Percentiles rank a stretch among this genome's conserved stretches.
phyloP scores from a whole-genome alignment of 2,113 vertebrate species.

The Phrynocephalus versicolor region DNA sequence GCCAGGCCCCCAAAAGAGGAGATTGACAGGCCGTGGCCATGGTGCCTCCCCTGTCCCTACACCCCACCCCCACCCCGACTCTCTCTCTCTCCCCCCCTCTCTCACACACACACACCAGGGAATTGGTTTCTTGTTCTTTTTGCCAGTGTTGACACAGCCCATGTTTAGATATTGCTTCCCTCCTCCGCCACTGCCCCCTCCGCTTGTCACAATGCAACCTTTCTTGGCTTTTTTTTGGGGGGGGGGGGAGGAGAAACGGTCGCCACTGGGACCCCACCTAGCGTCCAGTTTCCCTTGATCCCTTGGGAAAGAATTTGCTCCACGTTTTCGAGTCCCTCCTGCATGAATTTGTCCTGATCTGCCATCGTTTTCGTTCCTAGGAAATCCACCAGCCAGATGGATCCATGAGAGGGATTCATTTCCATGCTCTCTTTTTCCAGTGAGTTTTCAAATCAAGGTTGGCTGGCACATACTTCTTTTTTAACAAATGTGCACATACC shows the following conservation, averaged over 20 bases:
- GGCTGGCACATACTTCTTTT: background rate
- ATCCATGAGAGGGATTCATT: background rate
- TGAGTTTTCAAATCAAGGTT: background rate
- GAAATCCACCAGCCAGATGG: background rate
- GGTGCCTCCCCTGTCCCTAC: conserved; percentile 52
- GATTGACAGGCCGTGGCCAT: conserved; percentile 89
- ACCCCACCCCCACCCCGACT: conserved; percentile 33
- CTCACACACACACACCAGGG: conserved; percentile 83
- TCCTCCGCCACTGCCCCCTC: conserved; percentile 83
- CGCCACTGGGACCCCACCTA: conserved; percentile 94
- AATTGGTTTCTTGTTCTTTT: conserved; percentile 91
- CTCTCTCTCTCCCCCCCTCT: conserved; percentile 69
- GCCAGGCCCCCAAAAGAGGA: conserved; percentile 87
- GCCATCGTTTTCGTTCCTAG: too few species aligned
- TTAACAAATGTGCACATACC: too few species aligned
- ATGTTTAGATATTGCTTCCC: conserved; percentile 91
- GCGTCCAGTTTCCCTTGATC: conserved; percentile 87
- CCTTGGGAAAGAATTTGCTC: conserved; percentile 63
- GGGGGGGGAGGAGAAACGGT: conserved; percentile 81
- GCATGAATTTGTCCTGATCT: too few species aligned
- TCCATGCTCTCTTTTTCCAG: background rate
- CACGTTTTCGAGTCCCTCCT: too few species aligned
- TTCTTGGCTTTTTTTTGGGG: conserved; percentile 81
- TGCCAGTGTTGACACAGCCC: conserved; percentile 93
- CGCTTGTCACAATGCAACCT: conserved; percentile 87